Evolutionary conservation across 2,113 vertebrate genomes (phyloP).

Genomic region (Lycocorax pyrrhopterus): DNA sequence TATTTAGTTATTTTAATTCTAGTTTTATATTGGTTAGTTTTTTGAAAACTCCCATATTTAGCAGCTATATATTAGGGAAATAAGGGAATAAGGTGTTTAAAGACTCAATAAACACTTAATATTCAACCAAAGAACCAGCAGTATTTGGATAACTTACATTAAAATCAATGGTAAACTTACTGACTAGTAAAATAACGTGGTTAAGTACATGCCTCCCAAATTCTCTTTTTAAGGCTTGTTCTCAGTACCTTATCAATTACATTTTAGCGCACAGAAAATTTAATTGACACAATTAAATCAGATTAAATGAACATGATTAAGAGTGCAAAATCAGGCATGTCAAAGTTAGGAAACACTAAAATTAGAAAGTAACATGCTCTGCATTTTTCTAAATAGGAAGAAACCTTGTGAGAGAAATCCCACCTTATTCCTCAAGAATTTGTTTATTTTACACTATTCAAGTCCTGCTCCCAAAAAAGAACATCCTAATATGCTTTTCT

Average conservation of each 20-base stretch:
- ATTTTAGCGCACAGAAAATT: not conserved
- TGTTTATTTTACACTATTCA: not conserved
- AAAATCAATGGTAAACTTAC: not conserved
- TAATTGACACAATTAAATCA: constrained; percentile 29
- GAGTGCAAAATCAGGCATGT: not conserved
- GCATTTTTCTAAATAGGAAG: not conserved
- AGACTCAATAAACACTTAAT: not conserved
- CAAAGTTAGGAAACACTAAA: constrained; percentile 14
- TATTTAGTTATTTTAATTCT: not conserved
- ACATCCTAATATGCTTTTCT: not conserved
- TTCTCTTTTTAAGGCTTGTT: not conserved
- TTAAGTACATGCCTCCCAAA: not conserved
- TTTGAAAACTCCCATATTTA: not conserved
- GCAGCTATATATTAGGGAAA: not conserved
- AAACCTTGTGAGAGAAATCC: not conserved
- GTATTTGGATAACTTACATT: not conserved
- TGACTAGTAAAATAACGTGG: not conserved
- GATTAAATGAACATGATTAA: constrained; percentile 18
- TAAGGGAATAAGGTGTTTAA: not conserved
- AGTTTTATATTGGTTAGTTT: not conserved
- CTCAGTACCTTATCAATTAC: not conserved
- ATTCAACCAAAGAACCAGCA: not conserved
- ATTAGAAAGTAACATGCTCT: not conserved
- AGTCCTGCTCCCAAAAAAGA: not conserved
- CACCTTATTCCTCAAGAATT: not conserved